Evolutionary conservation across 2,113 vertebrate species (phyloP).

Genomic region (Corydoras maculifer): DNA sequence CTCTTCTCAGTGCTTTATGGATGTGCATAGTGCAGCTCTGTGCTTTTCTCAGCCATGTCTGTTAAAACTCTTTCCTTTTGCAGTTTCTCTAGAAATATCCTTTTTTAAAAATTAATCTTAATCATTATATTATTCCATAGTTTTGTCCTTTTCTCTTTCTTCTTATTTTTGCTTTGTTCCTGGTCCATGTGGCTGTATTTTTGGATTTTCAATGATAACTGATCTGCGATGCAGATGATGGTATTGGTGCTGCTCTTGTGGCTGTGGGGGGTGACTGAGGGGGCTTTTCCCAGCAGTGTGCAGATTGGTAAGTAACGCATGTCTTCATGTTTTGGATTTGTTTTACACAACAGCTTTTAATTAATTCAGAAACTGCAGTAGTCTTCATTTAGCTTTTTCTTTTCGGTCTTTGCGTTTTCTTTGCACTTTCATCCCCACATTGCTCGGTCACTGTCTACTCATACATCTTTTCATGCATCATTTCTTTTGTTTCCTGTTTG

Average conservation of each 20-base stretch:
- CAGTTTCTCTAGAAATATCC: background rate
- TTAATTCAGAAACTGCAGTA: background rate
- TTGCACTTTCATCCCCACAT: constrained; percentile 38
- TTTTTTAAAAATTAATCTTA: background rate
- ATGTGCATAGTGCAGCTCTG: constrained; percentile 17
- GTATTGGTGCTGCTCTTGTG: constrained; percentile 73
- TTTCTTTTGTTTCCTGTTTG: too few species aligned
- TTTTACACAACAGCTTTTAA: background rate
- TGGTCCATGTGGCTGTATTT: constrained; percentile 73
- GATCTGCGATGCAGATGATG: constrained; percentile 94
- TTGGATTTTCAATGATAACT: constrained; percentile 32
- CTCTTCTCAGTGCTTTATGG: constrained; percentile 10
- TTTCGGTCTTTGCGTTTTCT: background rate
- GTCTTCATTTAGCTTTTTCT: background rate
- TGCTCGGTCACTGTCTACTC: constrained; percentile 57
- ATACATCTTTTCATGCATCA: too few species aligned
- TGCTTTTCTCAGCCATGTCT: constrained; percentile 1
- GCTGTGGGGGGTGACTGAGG: constrained; percentile 90
- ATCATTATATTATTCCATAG: constrained; percentile 3
- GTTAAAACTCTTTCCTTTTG: constrained; percentile 3
- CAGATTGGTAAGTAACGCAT: constrained; percentile 87
- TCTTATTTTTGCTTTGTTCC: constrained; percentile 19
- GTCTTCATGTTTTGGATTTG: background rate
- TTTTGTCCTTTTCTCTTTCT: constrained; percentile 67
- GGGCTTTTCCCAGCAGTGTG: constrained; percentile 98